Base-by-base conservation (phyloP, 2,797 vertebrate genomes). In the Enteromius thamalakanensis region DNA sequence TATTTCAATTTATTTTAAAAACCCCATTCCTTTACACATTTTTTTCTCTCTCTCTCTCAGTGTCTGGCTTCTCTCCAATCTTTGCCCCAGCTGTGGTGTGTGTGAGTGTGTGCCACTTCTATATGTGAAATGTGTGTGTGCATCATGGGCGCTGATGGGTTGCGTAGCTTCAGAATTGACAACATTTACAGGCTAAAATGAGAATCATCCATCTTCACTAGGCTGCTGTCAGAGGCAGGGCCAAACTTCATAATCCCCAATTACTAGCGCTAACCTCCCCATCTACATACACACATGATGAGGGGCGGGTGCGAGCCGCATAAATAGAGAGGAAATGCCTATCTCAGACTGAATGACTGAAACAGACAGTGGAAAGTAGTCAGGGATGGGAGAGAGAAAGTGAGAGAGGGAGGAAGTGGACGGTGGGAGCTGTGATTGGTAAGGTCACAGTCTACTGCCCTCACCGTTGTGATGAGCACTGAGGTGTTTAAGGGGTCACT, bases 161-260 rank as follows among this genome's bases (percentile, higher is more conserved):
- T 91, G 97, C 97, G 96, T 96, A 97, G 97, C 95, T 96, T 95
- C 95, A 96, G 97, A 99, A 98, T 98, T 99, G 97, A 99, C 98
- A 98, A 97, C 98, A 98, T 98, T 99, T 98, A 98, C 95, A 94
- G 93, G 92, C 95, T 96, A 96, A 97, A 99, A 99, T 99, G 97
- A 98, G 97, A 97, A 98, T 99, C 97, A 99, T 99, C 97, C 97
- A 99, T 99, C 97, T 99, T 99, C 97, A 97, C 98, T 99, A 99
- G 96, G 92, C 86, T 93, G 93, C 96, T 99, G 98, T 99, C 98
- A 99, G 95, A 94, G 91, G 94, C 95, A 95, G 96, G 96, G 98
- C 97, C 97, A 98, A 98, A 98, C 97, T 98, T 99, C 97, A 99
- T 99, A 98, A 99, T 98, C 96, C 95, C 96, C 97, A 99, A 98